Evolutionary conservation across 2,888 invertebrate species (phyloP).

Genomic region (Phoenoteleia sp.): DNA sequence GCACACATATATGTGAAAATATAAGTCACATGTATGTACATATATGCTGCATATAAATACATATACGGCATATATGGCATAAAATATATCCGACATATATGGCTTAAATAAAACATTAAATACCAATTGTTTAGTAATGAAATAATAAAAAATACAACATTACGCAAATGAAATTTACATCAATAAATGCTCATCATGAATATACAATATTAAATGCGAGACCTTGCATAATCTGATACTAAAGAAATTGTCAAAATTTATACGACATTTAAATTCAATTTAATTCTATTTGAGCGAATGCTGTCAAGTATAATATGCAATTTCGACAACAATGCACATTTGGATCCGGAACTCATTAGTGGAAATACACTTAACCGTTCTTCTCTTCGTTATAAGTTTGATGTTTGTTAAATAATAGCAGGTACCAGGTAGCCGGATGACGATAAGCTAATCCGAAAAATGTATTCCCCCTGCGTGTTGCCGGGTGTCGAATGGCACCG

Average conservation of each 20-base stretch:
- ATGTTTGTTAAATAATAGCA: slow-evolving; percentile 78
- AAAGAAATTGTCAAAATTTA: too few species aligned
- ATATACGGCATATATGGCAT: too few species aligned
- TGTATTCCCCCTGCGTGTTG: slow-evolving; percentile 82
- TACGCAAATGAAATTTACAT: too few species aligned
- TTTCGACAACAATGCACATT: slow-evolving; percentile 37
- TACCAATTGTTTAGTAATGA: too few species aligned
- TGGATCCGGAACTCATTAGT: slow-evolving; percentile 77
- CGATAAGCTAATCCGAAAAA: slow-evolving; percentile 86
- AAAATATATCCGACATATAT: too few species aligned
- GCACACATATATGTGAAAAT: too few species aligned
- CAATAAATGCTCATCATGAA: too few species aligned
- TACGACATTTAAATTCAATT: too few species aligned
- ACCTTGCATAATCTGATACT: not conserved
- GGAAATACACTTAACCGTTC: slow-evolving; percentile 81
- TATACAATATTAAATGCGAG: not conserved
- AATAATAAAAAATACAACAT: too few species aligned
- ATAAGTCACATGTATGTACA: too few species aligned
- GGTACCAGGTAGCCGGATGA: slow-evolving; percentile 76
- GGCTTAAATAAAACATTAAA: too few species aligned
- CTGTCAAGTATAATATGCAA: not conserved
- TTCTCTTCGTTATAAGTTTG: slow-evolving; percentile 77
- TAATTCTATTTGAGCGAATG: not conserved
- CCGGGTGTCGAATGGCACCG: slow-evolving; percentile 81
- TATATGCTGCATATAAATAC: too few species aligned